Conservation (phyloP, 2,113 vertebrate genomes). For the Eulemur rufifrons region DNA sequence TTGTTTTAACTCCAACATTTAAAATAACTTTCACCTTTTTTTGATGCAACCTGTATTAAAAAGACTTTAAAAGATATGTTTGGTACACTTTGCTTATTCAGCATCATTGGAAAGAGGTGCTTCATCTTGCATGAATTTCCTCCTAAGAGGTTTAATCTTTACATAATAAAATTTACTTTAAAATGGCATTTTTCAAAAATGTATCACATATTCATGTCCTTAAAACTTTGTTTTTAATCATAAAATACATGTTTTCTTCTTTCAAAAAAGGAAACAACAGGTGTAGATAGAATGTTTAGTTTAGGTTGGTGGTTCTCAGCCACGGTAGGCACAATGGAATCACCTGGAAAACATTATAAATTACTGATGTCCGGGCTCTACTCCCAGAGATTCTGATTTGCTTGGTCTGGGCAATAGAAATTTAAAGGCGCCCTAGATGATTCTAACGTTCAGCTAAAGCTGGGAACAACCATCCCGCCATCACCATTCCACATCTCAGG, state of each 20-base stretch:
- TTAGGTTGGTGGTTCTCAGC: background rate
- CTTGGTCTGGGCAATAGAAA: background rate
- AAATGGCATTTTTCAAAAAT: constrained; percentile 26
- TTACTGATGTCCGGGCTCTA: background rate
- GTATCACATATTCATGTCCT: background rate
- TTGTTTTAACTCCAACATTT: background rate
- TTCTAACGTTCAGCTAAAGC: background rate
- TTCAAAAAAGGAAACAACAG: background rate
- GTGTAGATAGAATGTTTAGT: background rate
- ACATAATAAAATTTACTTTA: background rate
- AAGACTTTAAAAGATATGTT: background rate
- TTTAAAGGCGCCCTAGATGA: background rate
- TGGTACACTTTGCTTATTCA: background rate
- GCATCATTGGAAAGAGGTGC: background rate
- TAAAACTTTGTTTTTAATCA: constrained; percentile 19
- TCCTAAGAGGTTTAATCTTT: background rate
- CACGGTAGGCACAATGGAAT: background rate
- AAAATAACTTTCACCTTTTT: background rate
- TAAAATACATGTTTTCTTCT: background rate
- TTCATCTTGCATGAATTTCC: constrained; percentile 19
- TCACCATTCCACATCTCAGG: background rate
- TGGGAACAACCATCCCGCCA: background rate
- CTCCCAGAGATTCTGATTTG: background rate
- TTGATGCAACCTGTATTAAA: background rate
- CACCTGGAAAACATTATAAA: background rate